phyloP scores from a whole-genome alignment of 1,140 invertebrate genomes.

The Drosophila nigrodunni region DNA sequence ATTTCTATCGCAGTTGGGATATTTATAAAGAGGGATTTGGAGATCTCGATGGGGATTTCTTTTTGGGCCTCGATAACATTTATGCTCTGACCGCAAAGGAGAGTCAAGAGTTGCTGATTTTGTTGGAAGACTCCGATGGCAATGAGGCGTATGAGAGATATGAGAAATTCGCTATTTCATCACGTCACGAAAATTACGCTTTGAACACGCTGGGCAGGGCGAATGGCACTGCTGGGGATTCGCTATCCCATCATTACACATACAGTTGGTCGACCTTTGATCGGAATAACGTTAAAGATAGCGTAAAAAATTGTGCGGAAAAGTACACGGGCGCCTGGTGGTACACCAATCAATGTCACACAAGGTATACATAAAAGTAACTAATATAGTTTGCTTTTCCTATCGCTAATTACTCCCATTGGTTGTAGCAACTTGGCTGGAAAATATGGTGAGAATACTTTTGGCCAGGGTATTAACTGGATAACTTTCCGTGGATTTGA shows the following conservation, averaged over 20 bases:
- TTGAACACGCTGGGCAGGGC: conserved; percentile 1
- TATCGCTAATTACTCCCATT: neutral
- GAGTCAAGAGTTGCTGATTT: conserved; percentile 2
- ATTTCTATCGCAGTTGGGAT: neutral
- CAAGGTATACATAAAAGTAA: neutral
- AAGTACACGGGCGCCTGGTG: neutral
- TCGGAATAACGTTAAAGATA: neutral
- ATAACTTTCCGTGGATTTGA: neutral
- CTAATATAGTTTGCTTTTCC: neutral
- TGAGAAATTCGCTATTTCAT: conserved; percentile 5
- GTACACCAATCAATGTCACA: neutral
- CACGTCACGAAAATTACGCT: neutral
- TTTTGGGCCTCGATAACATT: neutral
- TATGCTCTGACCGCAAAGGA: neutral
- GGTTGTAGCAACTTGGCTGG: conserved; percentile 4
- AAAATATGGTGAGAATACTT: neutral
- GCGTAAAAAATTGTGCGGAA: neutral
- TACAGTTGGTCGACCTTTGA: neutral
- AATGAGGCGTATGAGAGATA: neutral
- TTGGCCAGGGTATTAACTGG: conserved; percentile 2
- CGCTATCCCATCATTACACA: neutral
- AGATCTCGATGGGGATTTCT: conserved; percentile 1
- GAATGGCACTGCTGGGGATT: neutral
- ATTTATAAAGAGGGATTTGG: neutral
- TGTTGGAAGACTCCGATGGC: neutral